Evolutionary conservation across 2,888 invertebrate species (phyloP).

Genomic region (Cryptus viduatorius): DNA sequence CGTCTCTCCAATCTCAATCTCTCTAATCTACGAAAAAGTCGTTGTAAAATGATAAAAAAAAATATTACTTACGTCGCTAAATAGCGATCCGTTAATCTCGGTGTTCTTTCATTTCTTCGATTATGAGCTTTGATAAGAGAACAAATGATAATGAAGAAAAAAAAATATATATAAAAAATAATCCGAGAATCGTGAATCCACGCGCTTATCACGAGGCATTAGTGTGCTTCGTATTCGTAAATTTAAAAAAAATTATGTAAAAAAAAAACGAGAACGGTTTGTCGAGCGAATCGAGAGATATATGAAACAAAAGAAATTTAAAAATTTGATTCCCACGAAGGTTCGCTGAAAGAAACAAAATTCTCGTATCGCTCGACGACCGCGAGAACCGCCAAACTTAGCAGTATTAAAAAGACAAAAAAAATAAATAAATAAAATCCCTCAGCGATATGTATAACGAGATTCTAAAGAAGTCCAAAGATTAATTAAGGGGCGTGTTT

Average conservation of each 20-base stretch:
- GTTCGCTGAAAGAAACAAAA: constrained; percentile 32
- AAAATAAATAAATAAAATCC: constrained; percentile 66
- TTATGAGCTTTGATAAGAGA: constrained; percentile 39
- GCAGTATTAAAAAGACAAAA: constrained; percentile 76
- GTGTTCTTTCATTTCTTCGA: constrained; percentile 52
- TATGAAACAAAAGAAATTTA: background rate
- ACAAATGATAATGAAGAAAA: background rate
- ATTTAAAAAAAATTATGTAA: background rate
- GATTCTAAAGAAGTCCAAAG: constrained; percentile 72
- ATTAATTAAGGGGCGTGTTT: constrained; percentile 65
- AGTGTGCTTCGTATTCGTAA: constrained; percentile 46
- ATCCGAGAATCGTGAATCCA: constrained; percentile 24
- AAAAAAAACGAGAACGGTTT: constrained; percentile 36
- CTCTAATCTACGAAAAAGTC: constrained; percentile 39
- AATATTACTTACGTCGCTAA: constrained; percentile 48
- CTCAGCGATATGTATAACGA: constrained; percentile 74
- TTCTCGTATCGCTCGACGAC: constrained; percentile 52
- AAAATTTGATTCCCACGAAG: constrained; percentile 29
- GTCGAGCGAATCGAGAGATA: constrained; percentile 34
- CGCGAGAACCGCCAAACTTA: constrained; percentile 75
- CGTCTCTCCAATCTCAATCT: constrained; percentile 61
- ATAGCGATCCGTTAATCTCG: constrained; percentile 43
- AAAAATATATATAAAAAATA: constrained; percentile 8
- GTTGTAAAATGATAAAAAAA: constrained; percentile 37
- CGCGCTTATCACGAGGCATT: constrained; percentile 37